Evolutionary conservation across 1,140 invertebrate species (phyloP), one percentile per base, ranked within the genome.

Genomic region (Portunus trituberculatus): DNA sequence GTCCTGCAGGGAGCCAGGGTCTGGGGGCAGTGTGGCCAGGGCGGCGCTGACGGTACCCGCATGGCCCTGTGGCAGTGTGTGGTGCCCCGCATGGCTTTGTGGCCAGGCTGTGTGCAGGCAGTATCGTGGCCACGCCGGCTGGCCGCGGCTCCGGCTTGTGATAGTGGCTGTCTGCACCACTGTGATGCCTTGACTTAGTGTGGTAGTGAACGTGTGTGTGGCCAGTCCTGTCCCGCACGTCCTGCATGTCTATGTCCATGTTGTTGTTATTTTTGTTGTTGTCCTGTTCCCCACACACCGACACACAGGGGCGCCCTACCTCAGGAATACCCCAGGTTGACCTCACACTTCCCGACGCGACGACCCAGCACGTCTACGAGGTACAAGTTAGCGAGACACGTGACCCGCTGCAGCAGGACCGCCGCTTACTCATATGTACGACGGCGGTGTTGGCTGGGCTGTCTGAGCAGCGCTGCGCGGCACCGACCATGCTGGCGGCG

Each of bases 81-180:
- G 28, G 84, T 59, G 89, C 7, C 12, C 32, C 7, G 89, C 67
- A 76, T n/a, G 67, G 67, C 25, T n/a, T n/a, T 25, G 67, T n/a
- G 67, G 67, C 67, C 67, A 76, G 52, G 52, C 52, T 45, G 52
- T 76, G 52, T 25, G 29, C 90, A 76, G 31, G 84, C 25, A 32
- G 90, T 76, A 48, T 76, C 67, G 90, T 91, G 52, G 52, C 90
- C 52, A 76, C 59, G 90, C 90, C 90, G 90, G 90, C 90, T 90
- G 45, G 45, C 88, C 32, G 82, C 86, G 82, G 48, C 45, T 83
- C 83, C 82, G 84, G 92, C 92, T 93, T 93, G 92, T 93, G 92
- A 93, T 93, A 93, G 46, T 93, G 39, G 90, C 90, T 91, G 92
- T 93, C 92, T 87, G 83, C 92, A 84, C 84, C 92, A 93, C 86